Conservation (phyloP, 2,888 invertebrate species). For the Pterostichus madidus region DNA sequence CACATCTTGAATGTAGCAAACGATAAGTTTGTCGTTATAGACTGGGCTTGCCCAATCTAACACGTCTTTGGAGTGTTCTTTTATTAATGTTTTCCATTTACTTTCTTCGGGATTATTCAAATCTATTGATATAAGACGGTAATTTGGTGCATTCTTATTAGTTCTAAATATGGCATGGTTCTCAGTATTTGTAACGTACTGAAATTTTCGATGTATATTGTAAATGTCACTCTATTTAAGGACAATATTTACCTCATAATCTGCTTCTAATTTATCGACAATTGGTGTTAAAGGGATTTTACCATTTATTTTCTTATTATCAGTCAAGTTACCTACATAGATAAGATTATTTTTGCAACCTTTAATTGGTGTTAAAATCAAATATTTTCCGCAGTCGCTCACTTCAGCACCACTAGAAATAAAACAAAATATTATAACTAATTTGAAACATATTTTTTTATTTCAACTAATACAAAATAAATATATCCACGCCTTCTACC, state of each 20-base stretch:
- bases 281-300: slow-evolving; percentile 87
- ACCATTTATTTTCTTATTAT: slow-evolving; percentile 82
- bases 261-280: slow-evolving; percentile 93
- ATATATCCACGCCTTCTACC: too few species aligned
- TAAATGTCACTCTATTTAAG: neutral
- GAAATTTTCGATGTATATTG: slow-evolving; percentile 72
- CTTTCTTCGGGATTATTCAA: slow-evolving; percentile 85
- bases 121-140: slow-evolving; percentile 91
- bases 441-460: neutral
- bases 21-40: slow-evolving; percentile 89
- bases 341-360: slow-evolving; percentile 96
- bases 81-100: slow-evolving; percentile 90
- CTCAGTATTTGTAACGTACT: slow-evolving; percentile 95
- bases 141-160: slow-evolving; percentile 96
- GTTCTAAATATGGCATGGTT: slow-evolving; percentile 92
- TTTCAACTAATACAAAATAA: too few species aligned
- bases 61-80: slow-evolving; percentile 92
- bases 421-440: slow-evolving; percentile 29
- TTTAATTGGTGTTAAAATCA: slow-evolving; percentile 90
- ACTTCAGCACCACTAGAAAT: slow-evolving; percentile 87
- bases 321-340: slow-evolving; percentile 89
- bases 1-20: slow-evolving; percentile 95
- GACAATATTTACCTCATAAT: slow-evolving; percentile 87
- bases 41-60: slow-evolving; percentile 94
- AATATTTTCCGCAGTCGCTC: slow-evolving; percentile 94